Conservation (phyloP, 2,797 vertebrate species). For the Synaphobranchus kaupii region DNA sequence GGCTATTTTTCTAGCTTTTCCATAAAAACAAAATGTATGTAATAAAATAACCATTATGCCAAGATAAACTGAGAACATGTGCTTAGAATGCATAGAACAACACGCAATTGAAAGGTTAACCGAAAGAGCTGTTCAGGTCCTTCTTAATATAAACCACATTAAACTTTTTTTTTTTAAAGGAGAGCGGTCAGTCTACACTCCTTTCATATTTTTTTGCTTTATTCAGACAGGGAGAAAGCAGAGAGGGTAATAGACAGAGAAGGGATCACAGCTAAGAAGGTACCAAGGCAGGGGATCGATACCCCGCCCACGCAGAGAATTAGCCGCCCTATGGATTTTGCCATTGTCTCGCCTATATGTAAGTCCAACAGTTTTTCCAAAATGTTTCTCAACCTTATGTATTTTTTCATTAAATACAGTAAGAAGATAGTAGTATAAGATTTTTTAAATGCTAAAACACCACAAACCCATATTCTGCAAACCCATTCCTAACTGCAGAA, state of each 20-base stretch:
- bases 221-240: neutral
- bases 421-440: neutral
- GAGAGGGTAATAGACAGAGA: neutral
- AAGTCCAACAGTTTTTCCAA: neutral
- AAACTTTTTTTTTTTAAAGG: neutral
- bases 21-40: constrained; percentile 18
- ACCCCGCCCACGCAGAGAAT: neutral
- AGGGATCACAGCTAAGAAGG: neutral
- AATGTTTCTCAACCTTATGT: neutral
- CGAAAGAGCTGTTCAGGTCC: neutral
- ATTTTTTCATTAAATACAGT: neutral
- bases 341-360: neutral
- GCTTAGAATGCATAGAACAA: neutral
- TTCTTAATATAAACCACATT: neutral
- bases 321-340: too few relatives aligned
- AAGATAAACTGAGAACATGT: constrained; percentile 25
- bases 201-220: neutral
- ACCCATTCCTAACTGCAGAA: neutral
- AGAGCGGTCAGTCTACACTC: neutral
- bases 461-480: neutral
- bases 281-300: neutral
- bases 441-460: neutral
- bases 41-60: constrained; percentile 22
- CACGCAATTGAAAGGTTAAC: neutral
- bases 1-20: constrained; percentile 23